Evolutionary conservation across 2,888 invertebrate genomes (phyloP).

Genomic region (Acleris literana): DNA sequence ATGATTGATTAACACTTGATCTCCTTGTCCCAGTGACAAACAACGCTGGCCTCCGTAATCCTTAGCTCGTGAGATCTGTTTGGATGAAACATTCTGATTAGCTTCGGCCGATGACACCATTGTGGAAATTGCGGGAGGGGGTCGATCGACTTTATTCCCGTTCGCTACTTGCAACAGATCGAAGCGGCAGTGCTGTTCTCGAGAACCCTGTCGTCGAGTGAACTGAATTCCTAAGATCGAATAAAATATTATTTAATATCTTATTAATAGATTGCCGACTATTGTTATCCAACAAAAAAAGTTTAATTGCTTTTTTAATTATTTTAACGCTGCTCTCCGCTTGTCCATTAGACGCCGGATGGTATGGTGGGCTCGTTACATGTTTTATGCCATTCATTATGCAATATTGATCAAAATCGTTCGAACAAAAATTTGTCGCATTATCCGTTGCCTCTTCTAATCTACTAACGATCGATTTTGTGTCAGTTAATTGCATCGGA

Average conservation of each 20-base stretch:
- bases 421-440: conserved; percentile 19
- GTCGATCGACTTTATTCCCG: not conserved
- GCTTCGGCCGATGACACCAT: conserved; percentile 1
- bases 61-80: conserved; percentile 32
- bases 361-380: conserved; percentile 20
- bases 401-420: conserved; percentile 13
- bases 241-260: conserved; percentile 36
- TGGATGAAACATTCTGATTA: conserved; percentile 24
- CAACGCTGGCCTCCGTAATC: conserved; percentile 24
- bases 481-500: conserved; percentile 6
- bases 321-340: conserved; percentile 39
- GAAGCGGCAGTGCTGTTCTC: conserved; percentile 32
- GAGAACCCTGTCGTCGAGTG: conserved; percentile 37
- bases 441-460: conserved; percentile 18
- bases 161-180: conserved; percentile 26
- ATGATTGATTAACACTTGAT: conserved; percentile 30
- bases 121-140: too few species aligned
- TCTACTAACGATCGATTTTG: not conserved
- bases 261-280: not conserved
- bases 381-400: conserved; percentile 23
- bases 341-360: conserved; percentile 32
- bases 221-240: conserved; percentile 35
- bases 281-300: conserved; percentile 13
- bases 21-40: conserved; percentile 13
- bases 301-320: conserved; percentile 39